Evolutionary conservation across 1,140 invertebrate species (phyloP), one percentile per base, ranked within the genome.

Genomic region (Portunus trituberculatus): DNA sequence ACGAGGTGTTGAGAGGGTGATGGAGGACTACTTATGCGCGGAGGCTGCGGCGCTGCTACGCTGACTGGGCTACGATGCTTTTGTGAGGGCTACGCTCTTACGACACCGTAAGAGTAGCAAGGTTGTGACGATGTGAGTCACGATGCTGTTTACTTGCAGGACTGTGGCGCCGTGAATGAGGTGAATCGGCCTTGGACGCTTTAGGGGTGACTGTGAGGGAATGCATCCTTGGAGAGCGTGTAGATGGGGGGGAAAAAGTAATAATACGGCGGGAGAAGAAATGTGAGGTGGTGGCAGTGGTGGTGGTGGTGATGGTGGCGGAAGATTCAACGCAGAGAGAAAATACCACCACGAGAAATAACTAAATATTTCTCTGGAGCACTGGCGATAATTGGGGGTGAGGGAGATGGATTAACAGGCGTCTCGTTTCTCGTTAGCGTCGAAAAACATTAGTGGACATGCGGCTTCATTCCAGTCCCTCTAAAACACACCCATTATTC

Each of bases 401-500:
- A 59, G 52, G 52, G 10, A 59, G 52, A 59, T 59, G 52, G 52
- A 14, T 59, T 59, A 59, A 59, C 67, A 76, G 67, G 20, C 67
- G 6, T 76, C 67, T 76, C 67, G 20, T 76, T 76, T 76, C 67
- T 76, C 52, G 67, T 76, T 76, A 76, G 67, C 67, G 67, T n/a
- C 67, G 20, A 59, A 59, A 59, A 59, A 59, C 10, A 20, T 59
- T 59, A 59, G 52, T 59, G 8, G 52, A 59, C 52, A 59, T 59
- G 52, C 8, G 67, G 67, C n/a, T n/a, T 76, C 25, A 76, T 76
- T 76, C 67, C n/a, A 25, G 67, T 76, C n/a, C 67, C 25, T 59
- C 67, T n/a, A 76, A 76, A 16, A 76, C 67, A 76, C 67, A 76
- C 67, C 67, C 67, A 76, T 76, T n/a, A 76, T 76, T 76, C 67